Evolutionary conservation across 1,140 invertebrate genomes (phyloP), one percentile per base, ranked within the genome.

Genomic region (Neodiprion virginianus): DNA sequence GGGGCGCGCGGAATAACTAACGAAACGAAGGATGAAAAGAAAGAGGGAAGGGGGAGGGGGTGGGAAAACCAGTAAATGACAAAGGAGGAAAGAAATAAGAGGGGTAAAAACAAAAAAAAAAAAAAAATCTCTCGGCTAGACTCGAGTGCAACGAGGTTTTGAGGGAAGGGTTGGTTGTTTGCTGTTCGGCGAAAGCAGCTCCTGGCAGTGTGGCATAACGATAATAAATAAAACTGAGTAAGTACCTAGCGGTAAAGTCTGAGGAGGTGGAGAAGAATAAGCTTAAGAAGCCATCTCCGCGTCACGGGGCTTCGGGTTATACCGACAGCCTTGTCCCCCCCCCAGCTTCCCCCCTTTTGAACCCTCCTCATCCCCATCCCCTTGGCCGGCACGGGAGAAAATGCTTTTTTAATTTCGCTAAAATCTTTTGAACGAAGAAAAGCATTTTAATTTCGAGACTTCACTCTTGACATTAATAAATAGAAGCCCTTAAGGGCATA

Each of bases 351-450:
- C 53, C 53, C 5, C 11, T 21, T 21, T 21, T 21, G 17, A 21
- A 21, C 28, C 28, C 28, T 3, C 5, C 28, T 5, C 1, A 40
- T 61, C 28, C 11, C 4, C 53, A 40, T 40, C 28, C 28, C 28
- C 28, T 40, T 40, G 28, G 23, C 14, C 2, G 68, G 28, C 28
- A 50, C 23, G 67, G 68, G 40, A 47, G 8, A 73, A 61, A 76
- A 79, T 67, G 66, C 67, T 74, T 78, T 79, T 79, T 79, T 79
- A 78, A 79, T 79, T 79, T 78, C 76, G 73, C 73, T 79, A 79
- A 79, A 79, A 79, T 78, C 76, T 76, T 74, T 69, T 70, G 49
- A 70, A 74, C 66, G 53, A 61, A 61, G 53, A 61, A 61, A 61
- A 61, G 53, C 53, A 61, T 61, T 61, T 61, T 61, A 61, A 61